Base-by-base conservation (phyloP, 2,113 vertebrate species). In the Thunnus thynnus region DNA sequence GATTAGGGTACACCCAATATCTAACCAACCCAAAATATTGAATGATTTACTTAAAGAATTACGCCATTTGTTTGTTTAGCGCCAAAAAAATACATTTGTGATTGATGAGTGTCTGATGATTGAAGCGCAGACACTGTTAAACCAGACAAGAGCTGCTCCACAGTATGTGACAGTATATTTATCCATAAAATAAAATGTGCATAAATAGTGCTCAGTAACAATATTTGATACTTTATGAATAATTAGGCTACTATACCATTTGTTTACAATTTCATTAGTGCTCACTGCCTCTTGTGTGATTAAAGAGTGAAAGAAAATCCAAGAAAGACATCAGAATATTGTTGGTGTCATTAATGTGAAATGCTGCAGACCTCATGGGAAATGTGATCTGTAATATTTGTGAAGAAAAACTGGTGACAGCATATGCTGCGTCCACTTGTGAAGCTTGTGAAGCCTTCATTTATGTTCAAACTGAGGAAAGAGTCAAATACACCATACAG, bases 1-100 rank as follows among this genome's bases (percentile, higher is more conserved):
- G 65, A 84, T 86, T 70, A 73, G 61, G 58, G 58, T 68, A 75
- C 83, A 85, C 27, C 32, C 61, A 76, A 56, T 73, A 82, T 83
- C 44, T 70, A 68, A 81, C 58, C 63, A 68, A 60, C 16, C 25
- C 14, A 32, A 80, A 85, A 87, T 71, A 78, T 47, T 70, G 41
- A 76, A 78, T 27, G 16, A 83, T 84, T 82, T 68, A 58, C 54
- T 46, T 68, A 18, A 78, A 68, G 57, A 10, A 66, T 52, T 14
- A 12, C 9, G 74, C 44, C 0, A 46, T 51, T 67, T 68, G 7
- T 47, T 41, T 30, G 25, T 60, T 63, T 41, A 12, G 10, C 5
- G 50, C 50, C 36, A 30, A 51, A 72, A 72, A 54, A 5, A 22
- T 22, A 58, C 17, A 16, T 61, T 7, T 60, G 10, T 22, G 52